Evolutionary conservation across 2,888 invertebrate species (phyloP).

Genomic region (Beris morrisii): DNA sequence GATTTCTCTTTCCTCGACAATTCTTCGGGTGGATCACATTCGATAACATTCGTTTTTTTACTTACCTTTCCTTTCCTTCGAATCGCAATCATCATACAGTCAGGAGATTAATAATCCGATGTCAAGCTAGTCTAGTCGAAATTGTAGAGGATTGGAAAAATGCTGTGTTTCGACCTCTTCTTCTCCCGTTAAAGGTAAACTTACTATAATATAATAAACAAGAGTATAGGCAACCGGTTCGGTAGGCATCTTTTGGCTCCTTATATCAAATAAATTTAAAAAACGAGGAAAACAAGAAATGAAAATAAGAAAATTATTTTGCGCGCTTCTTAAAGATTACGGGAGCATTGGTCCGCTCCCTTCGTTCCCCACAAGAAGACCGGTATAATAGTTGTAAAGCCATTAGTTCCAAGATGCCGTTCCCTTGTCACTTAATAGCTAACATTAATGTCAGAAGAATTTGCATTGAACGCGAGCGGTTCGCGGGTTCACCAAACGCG

Average conservation of each 20-base stretch:
- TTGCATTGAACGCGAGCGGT: conserved; percentile 32
- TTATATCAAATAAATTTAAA: not conserved
- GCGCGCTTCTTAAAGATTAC: no score
- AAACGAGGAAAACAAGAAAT: not conserved
- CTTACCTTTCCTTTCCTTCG: conserved; percentile 18
- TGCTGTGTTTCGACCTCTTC: conserved; percentile 5
- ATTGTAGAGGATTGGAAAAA: not conserved
- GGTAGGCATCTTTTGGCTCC: not conserved
- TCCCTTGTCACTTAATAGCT: conserved; percentile 38
- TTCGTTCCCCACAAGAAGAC: not conserved
- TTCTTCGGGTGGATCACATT: conserved; percentile 1
- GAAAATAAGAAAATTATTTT: not conserved
- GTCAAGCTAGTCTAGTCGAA: conserved; percentile 28
- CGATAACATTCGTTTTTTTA: conserved; percentile 3
- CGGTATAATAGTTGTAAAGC: conserved; percentile 17
- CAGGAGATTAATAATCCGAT: conserved; percentile 28
- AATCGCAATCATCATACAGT: not conserved
- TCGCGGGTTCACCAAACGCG: conserved; percentile 31
- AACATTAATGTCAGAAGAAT: conserved; percentile 37
- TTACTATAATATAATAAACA: not conserved
- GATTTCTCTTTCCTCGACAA: not conserved
- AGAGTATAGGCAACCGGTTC: not conserved
- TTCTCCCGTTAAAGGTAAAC: not conserved
- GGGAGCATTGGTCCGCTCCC: no score
- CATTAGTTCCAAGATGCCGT: conserved; percentile 35